Percentiles rank a stretch among this genome's conserved stretches.
phyloP scores from a whole-genome alignment of 2,888 invertebrate species.

The Adela reaumurella region DNA sequence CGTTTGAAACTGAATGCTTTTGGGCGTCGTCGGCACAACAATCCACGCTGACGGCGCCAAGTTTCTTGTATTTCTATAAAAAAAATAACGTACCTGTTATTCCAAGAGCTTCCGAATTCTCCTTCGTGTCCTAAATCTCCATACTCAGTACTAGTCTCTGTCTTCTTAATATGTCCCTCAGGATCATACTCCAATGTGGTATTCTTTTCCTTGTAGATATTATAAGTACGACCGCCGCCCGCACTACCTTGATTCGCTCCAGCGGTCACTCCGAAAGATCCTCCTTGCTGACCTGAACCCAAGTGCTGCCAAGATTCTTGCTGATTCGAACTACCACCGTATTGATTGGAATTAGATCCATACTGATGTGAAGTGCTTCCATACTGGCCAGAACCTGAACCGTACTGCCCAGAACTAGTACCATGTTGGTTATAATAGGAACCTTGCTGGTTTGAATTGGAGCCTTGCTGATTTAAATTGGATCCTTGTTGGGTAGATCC shows the following conservation, averaged over 20 bases:
- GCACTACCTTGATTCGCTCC: constrained; percentile 7
- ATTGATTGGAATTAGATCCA: constrained; percentile 15
- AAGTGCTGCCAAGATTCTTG: background rate
- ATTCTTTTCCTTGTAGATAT: constrained; percentile 24
- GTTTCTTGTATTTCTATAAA: too few relatives aligned
- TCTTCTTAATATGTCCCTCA: constrained; percentile 40
- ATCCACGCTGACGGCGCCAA: too few relatives aligned
- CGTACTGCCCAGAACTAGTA: background rate
- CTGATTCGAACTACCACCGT: background rate
- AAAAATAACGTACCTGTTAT: constrained; percentile 36
- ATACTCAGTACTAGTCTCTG: constrained; percentile 52
- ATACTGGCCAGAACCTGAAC: constrained; percentile 22
- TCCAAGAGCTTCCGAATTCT: constrained; percentile 41
- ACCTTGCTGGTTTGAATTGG: background rate
- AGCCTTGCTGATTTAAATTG: too few relatives aligned
- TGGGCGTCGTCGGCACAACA: too few relatives aligned
- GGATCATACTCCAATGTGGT: constrained; percentile 33
- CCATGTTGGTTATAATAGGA: too few relatives aligned
- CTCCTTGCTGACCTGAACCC: background rate
- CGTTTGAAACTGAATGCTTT: too few relatives aligned
- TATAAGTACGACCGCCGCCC: constrained; percentile 20
- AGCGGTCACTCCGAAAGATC: constrained; percentile 1
- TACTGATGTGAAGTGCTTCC: constrained; percentile 29
- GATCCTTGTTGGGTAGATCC: background rate
- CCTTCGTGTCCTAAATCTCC: constrained; percentile 40